Conservation (phyloP, 2,888 invertebrate species). For the Eumerus sabulonum region DNA sequence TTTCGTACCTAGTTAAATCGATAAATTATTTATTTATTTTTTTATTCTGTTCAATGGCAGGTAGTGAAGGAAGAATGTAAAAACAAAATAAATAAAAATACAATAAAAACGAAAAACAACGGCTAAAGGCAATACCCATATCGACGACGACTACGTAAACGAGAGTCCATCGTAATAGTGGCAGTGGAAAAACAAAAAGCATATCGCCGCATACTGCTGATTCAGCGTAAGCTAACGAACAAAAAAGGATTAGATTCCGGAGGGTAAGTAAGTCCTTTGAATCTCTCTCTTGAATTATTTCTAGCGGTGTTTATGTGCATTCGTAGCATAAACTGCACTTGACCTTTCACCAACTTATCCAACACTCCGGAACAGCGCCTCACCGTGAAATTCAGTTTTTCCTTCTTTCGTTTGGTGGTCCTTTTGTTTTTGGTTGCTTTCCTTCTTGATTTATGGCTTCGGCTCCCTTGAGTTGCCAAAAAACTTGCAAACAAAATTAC, state of each 20-base stretch:
- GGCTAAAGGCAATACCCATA: slow-evolving; percentile 15
- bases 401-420: no score
- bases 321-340: slow-evolving; percentile 40
- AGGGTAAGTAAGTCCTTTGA: slow-evolving; percentile 53
- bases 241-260: slow-evolving; percentile 44
- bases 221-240: slow-evolving; percentile 39
- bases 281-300: background rate
- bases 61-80: slow-evolving; percentile 18
- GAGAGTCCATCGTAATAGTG: no score
- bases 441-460: slow-evolving; percentile 46
- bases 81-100: no score
- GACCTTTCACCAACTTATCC: slow-evolving; percentile 30
- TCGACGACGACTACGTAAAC: background rate
- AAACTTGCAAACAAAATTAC: background rate
- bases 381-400: slow-evolving; percentile 32
- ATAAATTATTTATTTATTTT: slow-evolving; percentile 40
- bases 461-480: slow-evolving; percentile 47
- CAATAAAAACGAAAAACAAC: no score
- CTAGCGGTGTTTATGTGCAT: background rate
- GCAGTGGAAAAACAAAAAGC: background rate
- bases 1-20: slow-evolving; percentile 46
- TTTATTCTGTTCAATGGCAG: slow-evolving; percentile 37
- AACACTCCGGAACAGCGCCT: slow-evolving; percentile 31
- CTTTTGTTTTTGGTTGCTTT: no score
- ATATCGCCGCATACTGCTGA: slow-evolving; percentile 24